Percentiles rank a stretch among this genome's conserved stretches.
Evolutionary conservation across 2,888 invertebrate genomes (phyloP).

Genomic region (Bellardia bayeri): DNA sequence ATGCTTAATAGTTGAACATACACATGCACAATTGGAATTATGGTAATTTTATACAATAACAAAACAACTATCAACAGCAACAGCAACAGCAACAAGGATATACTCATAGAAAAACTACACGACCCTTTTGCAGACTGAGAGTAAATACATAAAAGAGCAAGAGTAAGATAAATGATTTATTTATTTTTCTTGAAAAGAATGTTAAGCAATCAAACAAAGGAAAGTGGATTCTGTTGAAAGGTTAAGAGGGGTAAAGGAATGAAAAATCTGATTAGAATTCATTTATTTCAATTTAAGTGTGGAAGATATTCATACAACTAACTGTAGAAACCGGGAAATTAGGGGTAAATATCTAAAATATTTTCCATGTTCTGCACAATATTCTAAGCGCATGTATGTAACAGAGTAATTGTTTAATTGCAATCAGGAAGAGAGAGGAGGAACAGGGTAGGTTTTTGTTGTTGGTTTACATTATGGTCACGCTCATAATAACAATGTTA

Average conservation of each 20-base stretch:
- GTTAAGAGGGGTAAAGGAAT: constrained; percentile 32
- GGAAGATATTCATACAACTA: constrained; percentile 41
- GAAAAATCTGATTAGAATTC: constrained; percentile 35
- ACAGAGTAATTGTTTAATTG: not conserved
- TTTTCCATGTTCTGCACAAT: not conserved
- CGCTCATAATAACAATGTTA: constrained; percentile 36
- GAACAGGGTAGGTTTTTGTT: constrained; percentile 47
- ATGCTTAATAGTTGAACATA: constrained; percentile 52
- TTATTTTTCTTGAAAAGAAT: not conserved
- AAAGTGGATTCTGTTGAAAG: constrained; percentile 51
- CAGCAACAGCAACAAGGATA: not conserved
- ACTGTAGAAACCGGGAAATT: constrained; percentile 4
- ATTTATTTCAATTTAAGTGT: constrained; percentile 44
- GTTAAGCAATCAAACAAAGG: not conserved
- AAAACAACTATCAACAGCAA: constrained; percentile 25
- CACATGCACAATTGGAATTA: constrained; percentile 64
- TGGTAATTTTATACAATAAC: constrained; percentile 55
- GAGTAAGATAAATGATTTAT: not conserved
- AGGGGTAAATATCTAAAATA: not conserved
- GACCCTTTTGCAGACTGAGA: constrained; percentile 26
- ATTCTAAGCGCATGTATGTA: constrained; percentile 43
- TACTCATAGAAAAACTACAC: not conserved
- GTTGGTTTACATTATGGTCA: constrained; percentile 5
- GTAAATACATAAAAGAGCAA: constrained; percentile 55
- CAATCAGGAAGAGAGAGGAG: constrained; percentile 21